These are phyloP conservation scores for Drosophila infuscata DNA, from an alignment of 2,888 invertebrate species.

Conservation along the genomic window DNA sequence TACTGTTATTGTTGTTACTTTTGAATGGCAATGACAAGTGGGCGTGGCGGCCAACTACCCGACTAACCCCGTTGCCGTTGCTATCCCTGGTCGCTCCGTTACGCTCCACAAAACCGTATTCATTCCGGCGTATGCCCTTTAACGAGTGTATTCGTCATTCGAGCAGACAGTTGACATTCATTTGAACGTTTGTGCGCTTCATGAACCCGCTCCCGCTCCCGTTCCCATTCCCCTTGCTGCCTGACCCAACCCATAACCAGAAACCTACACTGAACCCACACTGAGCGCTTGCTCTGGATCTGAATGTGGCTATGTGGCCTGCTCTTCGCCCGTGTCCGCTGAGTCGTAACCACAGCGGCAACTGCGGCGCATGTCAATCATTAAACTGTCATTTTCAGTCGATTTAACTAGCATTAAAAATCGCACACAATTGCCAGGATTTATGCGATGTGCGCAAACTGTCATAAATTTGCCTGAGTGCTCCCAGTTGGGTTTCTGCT, in stretches of 20 bases:
- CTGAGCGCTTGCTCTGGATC: slow-evolving; percentile 7
- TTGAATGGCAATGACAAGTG: slow-evolving; percentile 70
- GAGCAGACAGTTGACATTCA: slow-evolving; percentile 78
- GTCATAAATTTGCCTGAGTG: slow-evolving; percentile 74
- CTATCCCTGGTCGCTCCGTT: slow-evolving; percentile 46
- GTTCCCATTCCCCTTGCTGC: not conserved
- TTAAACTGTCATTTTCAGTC: slow-evolving; percentile 83
- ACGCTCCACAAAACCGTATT: slow-evolving; percentile 71
- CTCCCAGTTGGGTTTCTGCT: slow-evolving; percentile 32
- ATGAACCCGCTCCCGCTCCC: slow-evolving; percentile 45
- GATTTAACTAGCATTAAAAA: slow-evolving; percentile 82
- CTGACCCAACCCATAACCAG: not conserved
- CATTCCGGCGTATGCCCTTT: slow-evolving; percentile 77
- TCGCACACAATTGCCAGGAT: slow-evolving; percentile 80
- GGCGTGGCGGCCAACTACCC: slow-evolving; percentile 68
- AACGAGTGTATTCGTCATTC: slow-evolving; percentile 80
- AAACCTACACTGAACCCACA: slow-evolving; percentile 17
- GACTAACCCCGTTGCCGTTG: slow-evolving; percentile 46
- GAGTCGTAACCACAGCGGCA: slow-evolving; percentile 57
- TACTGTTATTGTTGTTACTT: slow-evolving; percentile 27
- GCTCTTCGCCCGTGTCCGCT: slow-evolving; percentile 32
- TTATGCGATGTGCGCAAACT: slow-evolving; percentile 76
- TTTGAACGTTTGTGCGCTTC: slow-evolving; percentile 70
- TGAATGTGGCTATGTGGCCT: slow-evolving; percentile 3
- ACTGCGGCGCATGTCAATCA: slow-evolving; percentile 77